A percentile compares a stretch with the other conserved stretches of the same genome.
Conservation (phyloP, 2,113 vertebrate species). For the Cavia porcellus region DNA sequence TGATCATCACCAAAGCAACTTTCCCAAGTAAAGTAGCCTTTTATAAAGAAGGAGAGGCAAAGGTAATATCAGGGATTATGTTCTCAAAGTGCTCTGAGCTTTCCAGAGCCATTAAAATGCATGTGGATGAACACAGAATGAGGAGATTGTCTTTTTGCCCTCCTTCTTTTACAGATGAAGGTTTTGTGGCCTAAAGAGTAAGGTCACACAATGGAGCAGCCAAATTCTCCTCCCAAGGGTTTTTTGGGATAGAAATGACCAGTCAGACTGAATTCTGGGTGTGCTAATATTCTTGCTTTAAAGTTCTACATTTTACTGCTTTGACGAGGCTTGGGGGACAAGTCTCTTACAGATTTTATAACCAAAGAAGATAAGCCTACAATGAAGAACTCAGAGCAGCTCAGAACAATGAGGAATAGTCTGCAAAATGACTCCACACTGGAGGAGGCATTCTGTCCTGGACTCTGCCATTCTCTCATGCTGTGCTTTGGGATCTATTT, state of each 20-base stretch:
- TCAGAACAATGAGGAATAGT: not conserved
- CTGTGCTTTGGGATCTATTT: not conserved
- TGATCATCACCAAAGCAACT: not conserved
- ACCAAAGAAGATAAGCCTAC: not conserved
- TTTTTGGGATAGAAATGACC: not conserved
- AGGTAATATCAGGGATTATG: not conserved
- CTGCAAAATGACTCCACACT: too few species aligned
- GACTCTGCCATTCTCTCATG: not conserved
- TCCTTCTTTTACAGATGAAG: not conserved
- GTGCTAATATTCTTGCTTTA: not conserved
- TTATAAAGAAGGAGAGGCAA: not conserved
- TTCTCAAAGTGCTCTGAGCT: not conserved
- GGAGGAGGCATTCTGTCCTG: too few species aligned
- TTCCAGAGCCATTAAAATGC: not conserved
- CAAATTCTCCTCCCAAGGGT: not conserved
- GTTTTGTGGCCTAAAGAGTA: not conserved
- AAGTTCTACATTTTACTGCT: not conserved
- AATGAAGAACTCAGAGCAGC: not conserved
- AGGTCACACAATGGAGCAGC: not conserved
- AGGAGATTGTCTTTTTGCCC: not conserved
- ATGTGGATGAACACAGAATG: not conserved
- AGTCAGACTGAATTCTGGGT: not conserved
- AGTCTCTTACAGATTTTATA: not conserved
- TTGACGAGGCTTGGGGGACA: not conserved
- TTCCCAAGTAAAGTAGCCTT: not conserved